Evolutionary conservation across 2,797 vertebrate species (phyloP).

Genomic region (Takifugu rubripes): DNA sequence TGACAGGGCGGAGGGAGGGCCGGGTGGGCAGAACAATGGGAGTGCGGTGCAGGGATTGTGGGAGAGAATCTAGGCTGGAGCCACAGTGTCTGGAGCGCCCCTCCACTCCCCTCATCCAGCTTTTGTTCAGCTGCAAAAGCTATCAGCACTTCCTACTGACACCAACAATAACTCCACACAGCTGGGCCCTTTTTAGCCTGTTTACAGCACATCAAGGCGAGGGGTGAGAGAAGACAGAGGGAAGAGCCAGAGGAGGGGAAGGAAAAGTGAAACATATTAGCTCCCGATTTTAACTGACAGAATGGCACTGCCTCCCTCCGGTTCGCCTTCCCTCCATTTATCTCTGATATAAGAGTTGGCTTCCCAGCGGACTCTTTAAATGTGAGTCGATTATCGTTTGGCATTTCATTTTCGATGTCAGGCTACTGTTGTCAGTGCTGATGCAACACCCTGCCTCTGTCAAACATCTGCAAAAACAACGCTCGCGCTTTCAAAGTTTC

Average conservation of each 20-base stretch:
- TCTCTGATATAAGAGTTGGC: slow-evolving; percentile 27
- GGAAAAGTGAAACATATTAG: slow-evolving; percentile 82
- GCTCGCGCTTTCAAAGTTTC: too few species aligned
- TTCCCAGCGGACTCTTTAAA: slow-evolving; percentile 42
- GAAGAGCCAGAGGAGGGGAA: slow-evolving; percentile 66
- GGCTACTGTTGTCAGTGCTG: slow-evolving; percentile 47
- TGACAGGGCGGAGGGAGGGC: slow-evolving; percentile 73
- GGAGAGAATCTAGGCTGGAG: slow-evolving; percentile 87
- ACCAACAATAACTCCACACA: slow-evolving; percentile 88
- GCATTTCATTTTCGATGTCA: slow-evolving; percentile 20
- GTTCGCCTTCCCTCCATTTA: slow-evolving; percentile 27
- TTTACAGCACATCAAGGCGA: slow-evolving; percentile 85
- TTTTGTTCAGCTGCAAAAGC: slow-evolving; percentile 89
- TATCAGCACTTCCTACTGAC: slow-evolving; percentile 88
- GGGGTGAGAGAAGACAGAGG: slow-evolving; percentile 61
- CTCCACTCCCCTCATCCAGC: slow-evolving; percentile 84
- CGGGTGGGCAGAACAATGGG: slow-evolving; percentile 80
- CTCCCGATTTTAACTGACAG: slow-evolving; percentile 77
- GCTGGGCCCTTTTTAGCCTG: slow-evolving; percentile 86
- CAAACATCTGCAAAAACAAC: slow-evolving; percentile 13
- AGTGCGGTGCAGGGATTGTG: slow-evolving; percentile 83
- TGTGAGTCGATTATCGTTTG: slow-evolving; percentile 35
- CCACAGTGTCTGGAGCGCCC: slow-evolving; percentile 84
- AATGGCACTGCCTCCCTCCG: slow-evolving; percentile 52
- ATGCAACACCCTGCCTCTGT: slow-evolving; percentile 37